A percentile compares a stretch with the other conserved stretches of the same genome.
These are phyloP conservation scores for Dysmachus trigonus DNA, from an alignment of 2,888 invertebrate species.

Conservation along the genomic window DNA sequence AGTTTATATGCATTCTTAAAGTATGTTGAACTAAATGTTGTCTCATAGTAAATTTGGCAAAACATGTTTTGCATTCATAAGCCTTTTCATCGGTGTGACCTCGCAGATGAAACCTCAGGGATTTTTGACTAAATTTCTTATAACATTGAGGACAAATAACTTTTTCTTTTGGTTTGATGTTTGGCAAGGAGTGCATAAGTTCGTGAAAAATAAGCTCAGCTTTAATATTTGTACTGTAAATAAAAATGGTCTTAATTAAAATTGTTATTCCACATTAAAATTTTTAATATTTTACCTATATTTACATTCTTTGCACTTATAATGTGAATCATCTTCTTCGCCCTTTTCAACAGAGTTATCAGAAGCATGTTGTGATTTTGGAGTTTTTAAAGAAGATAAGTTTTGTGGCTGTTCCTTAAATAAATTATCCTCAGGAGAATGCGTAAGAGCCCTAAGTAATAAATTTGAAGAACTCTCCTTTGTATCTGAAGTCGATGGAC, in stretches of 20 bases:
- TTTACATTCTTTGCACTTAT: not conserved
- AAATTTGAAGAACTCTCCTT: not conserved
- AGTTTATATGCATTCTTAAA: not conserved
- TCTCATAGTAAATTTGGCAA: conserved; percentile 72
- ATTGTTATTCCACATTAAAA: not conserved
- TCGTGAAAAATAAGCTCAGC: conserved; percentile 80
- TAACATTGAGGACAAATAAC: conserved; percentile 76
- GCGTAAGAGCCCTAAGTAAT: not conserved
- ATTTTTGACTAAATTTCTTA: conserved; percentile 72
- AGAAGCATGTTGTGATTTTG: conserved; percentile 54
- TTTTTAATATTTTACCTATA: not conserved
- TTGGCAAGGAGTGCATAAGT: conserved; percentile 68
- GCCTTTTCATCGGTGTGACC: conserved; percentile 80
- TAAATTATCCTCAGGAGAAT: not conserved
- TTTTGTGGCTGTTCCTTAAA: not conserved
- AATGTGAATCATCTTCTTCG: conserved; percentile 53
- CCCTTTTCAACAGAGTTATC: not conserved
- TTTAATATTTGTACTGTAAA: conserved; percentile 67
- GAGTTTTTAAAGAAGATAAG: not conserved
- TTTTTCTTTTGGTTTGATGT: conserved; percentile 58
- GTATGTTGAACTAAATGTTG: conserved; percentile 51
- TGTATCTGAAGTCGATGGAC: conserved; percentile 53
- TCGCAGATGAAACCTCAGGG: conserved; percentile 75
- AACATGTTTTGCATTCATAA: conserved; percentile 73
- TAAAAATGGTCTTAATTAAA: not conserved